Percentiles rank a stretch among this genome's conserved stretches.
Evolutionary conservation across 2,888 invertebrate genomes (phyloP).

Genomic region (Acholoe squamosa): DNA sequence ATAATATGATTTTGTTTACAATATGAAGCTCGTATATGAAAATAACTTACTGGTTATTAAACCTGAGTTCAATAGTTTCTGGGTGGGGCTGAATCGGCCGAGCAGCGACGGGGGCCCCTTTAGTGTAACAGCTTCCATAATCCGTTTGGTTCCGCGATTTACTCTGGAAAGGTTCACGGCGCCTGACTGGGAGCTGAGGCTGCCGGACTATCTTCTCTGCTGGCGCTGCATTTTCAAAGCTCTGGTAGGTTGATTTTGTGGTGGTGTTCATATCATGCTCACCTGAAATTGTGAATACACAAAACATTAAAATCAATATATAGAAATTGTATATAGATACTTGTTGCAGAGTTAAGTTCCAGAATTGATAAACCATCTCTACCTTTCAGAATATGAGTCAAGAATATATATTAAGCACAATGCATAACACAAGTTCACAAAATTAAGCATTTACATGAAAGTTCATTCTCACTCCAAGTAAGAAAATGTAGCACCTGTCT

Average conservation of each 20-base stretch:
- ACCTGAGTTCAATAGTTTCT: constrained; percentile 78
- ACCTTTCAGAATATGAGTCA: too few relatives aligned
- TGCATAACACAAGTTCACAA: too few relatives aligned
- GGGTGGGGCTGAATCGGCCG: constrained; percentile 76
- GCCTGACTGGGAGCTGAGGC: constrained; percentile 71
- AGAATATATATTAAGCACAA: too few relatives aligned
- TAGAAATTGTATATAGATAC: too few relatives aligned
- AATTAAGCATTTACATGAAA: too few relatives aligned
- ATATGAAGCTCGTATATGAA: background rate
- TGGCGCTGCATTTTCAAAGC: constrained; percentile 74
- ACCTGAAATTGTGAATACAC: constrained; percentile 76
- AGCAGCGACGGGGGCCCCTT: constrained; percentile 75
- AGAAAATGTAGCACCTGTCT: too few relatives aligned
- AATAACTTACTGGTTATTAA: constrained; percentile 77
- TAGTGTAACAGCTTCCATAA: constrained; percentile 73
- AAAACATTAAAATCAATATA: too few relatives aligned
- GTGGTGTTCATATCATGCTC: constrained; percentile 76
- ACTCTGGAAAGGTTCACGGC: constrained; percentile 74
- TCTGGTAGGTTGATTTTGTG: constrained; percentile 76
- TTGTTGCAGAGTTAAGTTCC: too few relatives aligned
- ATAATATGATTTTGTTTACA: too few relatives aligned
- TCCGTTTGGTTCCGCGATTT: constrained; percentile 77
- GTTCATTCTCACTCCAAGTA: too few relatives aligned
- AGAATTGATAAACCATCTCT: too few relatives aligned
- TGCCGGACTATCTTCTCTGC: constrained; percentile 71